phyloP scores from a whole-genome alignment of 2,113 vertebrate species.

The Pedionomus torquatus region DNA sequence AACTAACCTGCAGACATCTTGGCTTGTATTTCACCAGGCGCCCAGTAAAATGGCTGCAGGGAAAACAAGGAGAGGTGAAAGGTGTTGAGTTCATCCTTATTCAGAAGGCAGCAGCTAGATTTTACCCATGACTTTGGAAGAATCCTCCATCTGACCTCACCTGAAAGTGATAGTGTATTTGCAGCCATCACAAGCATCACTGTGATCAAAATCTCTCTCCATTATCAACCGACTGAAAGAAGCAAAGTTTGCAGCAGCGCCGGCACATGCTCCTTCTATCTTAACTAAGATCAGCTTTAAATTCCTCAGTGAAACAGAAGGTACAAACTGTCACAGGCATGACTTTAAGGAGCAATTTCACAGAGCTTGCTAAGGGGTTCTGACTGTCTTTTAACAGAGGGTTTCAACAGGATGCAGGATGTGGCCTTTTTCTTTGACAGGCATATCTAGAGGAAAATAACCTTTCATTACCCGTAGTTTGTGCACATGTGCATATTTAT shows the following conservation, averaged over 20 bases:
- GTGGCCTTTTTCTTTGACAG: slow-evolving; percentile 37
- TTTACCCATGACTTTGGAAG: not conserved
- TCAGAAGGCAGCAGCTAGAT: not conserved
- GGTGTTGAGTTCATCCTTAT: not conserved
- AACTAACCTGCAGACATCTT: not conserved
- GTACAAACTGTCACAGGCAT: not conserved
- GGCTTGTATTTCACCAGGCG: not conserved
- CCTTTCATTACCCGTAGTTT: not conserved
- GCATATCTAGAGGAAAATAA: slow-evolving; percentile 38
- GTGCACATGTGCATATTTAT: slow-evolving; percentile 27
- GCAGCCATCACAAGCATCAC: not conserved
- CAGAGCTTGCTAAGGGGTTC: not conserved
- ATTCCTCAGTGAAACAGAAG: not conserved
- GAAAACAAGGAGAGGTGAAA: not conserved
- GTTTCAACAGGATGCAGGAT: slow-evolving; percentile 36
- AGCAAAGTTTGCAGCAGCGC: not conserved
- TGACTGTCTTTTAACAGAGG: not conserved
- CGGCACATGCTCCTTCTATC: not conserved
- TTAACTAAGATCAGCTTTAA: slow-evolving; percentile 3
- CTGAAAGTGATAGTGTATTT: not conserved
- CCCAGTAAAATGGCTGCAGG: not conserved
- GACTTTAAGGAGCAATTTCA: not conserved
- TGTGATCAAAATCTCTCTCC: not conserved
- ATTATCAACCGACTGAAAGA: not conserved
- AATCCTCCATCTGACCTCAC: not conserved